These are phyloP conservation scores for Cyrtonyx montezumae DNA, from an alignment of 2,113 vertebrate species.

Conservation along the genomic window DNA sequence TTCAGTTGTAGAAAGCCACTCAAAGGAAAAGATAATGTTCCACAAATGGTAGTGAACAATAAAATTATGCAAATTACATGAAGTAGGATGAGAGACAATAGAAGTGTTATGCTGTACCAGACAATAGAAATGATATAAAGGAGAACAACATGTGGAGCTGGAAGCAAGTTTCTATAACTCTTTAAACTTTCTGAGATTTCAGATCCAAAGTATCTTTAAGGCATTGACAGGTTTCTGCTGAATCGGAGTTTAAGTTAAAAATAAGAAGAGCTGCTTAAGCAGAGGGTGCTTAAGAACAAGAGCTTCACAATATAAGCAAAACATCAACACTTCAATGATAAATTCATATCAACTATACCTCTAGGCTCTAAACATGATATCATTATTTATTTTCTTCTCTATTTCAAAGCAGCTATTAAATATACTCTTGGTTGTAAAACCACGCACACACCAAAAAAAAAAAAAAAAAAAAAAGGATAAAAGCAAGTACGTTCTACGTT, in stretches of 20 bases:
- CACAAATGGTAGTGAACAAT: slow-evolving; percentile 4
- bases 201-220: background rate
- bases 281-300: background rate
- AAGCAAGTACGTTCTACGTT: background rate
- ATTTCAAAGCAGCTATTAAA: background rate
- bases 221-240: background rate
- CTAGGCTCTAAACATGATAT: background rate
- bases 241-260: background rate
- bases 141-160: background rate
- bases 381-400: background rate
- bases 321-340: background rate
- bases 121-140: background rate
- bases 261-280: background rate
- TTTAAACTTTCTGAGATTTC: background rate
- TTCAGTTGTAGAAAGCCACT: background rate
- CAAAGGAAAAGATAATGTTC: slow-evolving; percentile 10
- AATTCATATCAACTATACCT: background rate
- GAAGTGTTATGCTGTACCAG: slow-evolving; percentile 12
- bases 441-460: background rate
- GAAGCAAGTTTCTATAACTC: background rate
- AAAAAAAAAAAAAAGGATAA: background rate
- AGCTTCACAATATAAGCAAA: background rate
- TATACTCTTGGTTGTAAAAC: background rate
- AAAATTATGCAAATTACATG: slow-evolving; percentile 43
- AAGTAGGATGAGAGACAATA: slow-evolving; percentile 23